Evolutionary conservation across 2,888 invertebrate genomes (phyloP).

Genomic region (Horisme vitalbata): DNA sequence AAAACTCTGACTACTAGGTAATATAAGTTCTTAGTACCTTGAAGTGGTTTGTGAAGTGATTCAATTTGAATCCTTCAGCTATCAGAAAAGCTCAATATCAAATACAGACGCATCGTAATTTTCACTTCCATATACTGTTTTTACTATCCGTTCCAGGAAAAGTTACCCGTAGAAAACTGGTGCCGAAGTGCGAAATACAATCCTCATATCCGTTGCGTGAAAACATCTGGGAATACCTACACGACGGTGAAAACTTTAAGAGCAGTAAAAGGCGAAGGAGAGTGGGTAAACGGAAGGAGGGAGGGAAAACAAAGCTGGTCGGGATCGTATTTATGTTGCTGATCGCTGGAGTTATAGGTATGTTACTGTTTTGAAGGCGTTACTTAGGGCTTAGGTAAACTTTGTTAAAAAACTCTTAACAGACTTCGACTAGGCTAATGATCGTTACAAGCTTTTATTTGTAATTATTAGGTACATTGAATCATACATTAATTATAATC

Average conservation of each 20-base stretch:
- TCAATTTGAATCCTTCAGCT: too few relatives aligned
- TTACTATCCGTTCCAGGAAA: slow-evolving; percentile 10
- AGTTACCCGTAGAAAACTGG: slow-evolving; percentile 50
- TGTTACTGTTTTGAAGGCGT: slow-evolving; percentile 22
- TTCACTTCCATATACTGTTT: slow-evolving; percentile 4
- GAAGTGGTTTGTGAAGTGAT: too few relatives aligned
- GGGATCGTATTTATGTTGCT: slow-evolving; percentile 44
- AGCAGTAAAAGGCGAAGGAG: slow-evolving; percentile 45
- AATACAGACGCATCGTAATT: background rate
- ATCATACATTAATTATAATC: too few relatives aligned
- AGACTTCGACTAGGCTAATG: too few relatives aligned
- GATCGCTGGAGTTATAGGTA: slow-evolving; percentile 45
- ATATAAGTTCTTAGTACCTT: too few relatives aligned
- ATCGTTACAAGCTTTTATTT: too few relatives aligned
- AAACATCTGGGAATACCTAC: slow-evolving; percentile 67
- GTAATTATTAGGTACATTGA: too few relatives aligned
- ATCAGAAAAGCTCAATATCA: too few relatives aligned
- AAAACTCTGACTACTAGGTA: too few relatives aligned
- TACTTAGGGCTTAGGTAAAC: too few relatives aligned
- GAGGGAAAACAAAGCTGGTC: slow-evolving; percentile 43
- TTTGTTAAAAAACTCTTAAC: too few relatives aligned
- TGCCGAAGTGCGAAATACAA: slow-evolving; percentile 57
- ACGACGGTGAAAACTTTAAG: slow-evolving; percentile 50
- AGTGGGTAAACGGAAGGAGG: slow-evolving; percentile 46
- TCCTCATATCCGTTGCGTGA: slow-evolving; percentile 60